Conservation (phyloP, 2,888 invertebrate genomes). For the Smittia sp. region DNA sequence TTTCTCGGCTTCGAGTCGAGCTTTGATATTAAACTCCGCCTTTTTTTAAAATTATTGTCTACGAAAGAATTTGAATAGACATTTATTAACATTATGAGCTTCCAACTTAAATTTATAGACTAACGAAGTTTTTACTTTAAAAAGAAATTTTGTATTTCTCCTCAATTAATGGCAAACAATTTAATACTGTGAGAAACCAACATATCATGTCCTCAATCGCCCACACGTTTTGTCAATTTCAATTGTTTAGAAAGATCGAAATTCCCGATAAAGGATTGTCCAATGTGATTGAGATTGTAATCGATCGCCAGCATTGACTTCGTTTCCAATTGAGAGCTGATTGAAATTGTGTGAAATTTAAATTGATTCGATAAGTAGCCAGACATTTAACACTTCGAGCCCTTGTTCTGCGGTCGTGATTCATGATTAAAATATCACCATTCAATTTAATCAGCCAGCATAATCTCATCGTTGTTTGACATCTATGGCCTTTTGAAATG, state of each 20-base stretch:
- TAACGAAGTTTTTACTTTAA: no score
- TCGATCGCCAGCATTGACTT: conserved; percentile 6
- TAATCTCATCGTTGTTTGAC: not conserved
- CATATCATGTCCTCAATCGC: not conserved
- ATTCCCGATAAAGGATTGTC: conserved; percentile 15
- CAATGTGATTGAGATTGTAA: conserved; percentile 5
- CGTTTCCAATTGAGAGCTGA: not conserved
- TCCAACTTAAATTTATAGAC: no score
- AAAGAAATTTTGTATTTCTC: no score
- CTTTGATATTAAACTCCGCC: not conserved
- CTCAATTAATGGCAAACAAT: no score
- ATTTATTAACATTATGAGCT: no score
- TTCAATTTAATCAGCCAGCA: conserved; percentile 3
- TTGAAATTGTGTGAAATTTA: conserved; percentile 12
- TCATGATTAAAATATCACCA: not conserved
- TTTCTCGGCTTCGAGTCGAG: not conserved
- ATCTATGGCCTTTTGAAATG: not conserved
- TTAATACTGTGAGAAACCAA: no score
- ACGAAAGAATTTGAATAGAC: no score
- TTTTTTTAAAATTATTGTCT: not conserved
- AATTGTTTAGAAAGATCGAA: not conserved
- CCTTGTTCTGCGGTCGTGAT: conserved; percentile 18
- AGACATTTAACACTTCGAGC: not conserved
- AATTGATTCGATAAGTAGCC: conserved; percentile 7
- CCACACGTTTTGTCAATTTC: conserved; percentile 19